Evolutionary conservation across 2,113 vertebrate genomes (phyloP).

Genomic region (Phylloscopus trochilus): DNA sequence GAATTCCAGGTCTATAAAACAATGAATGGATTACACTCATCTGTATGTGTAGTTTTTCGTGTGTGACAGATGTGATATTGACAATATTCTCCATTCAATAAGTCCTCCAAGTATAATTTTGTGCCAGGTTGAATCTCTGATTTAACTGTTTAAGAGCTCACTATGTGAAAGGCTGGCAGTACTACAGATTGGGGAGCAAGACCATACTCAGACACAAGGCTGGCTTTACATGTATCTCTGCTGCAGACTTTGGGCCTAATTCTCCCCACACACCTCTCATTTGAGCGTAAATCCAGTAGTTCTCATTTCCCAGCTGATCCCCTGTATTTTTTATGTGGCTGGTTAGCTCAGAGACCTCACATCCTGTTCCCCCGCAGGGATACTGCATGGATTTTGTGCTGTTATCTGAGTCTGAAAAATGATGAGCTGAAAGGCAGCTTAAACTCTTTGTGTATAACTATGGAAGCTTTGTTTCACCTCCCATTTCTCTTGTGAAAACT

Average conservation of each 20-base stretch:
- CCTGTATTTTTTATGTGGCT: not conserved
- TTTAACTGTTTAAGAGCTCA: conserved; percentile 6
- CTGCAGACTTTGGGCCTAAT: not conserved
- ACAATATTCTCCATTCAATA: conserved; percentile 1
- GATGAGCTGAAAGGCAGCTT: conserved; percentile 1
- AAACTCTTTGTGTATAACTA: not conserved
- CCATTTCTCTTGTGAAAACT: not conserved
- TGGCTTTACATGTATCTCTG: not conserved
- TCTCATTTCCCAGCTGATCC: not conserved
- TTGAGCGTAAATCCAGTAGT: not conserved
- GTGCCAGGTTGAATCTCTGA: not conserved
- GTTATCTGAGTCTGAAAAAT: not conserved
- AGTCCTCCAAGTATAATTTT: conserved; percentile 11
- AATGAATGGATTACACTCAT: conserved; percentile 11
- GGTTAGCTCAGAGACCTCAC: not conserved
- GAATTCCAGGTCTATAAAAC: conserved; percentile 6
- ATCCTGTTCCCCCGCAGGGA: accelerated
- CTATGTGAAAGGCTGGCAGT: not conserved
- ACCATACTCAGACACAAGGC: not conserved
- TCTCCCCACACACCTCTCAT: not conserved
- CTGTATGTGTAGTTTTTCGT: not conserved
- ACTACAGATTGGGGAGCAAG: not conserved
- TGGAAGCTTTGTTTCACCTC: not conserved
- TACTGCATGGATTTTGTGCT: not conserved
- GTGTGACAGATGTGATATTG: conserved; percentile 31